Percentiles rank a stretch among this genome's conserved stretches.
Conservation (phyloP, 2,888 invertebrate species). For the Malachius bipustulatus region DNA sequence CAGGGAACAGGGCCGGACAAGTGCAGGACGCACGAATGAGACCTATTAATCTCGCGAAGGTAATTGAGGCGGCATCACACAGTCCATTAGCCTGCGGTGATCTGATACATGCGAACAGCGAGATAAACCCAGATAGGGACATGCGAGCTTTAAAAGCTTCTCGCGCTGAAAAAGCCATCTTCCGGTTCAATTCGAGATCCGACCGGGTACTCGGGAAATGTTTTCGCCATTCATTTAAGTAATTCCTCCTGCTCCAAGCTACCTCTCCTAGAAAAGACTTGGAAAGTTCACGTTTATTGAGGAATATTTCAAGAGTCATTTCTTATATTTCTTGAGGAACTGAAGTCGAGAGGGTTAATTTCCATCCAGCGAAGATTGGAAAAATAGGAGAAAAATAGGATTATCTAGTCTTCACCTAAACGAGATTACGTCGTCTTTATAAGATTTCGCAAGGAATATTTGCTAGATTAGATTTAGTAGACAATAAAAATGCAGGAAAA, state of each 20-base stretch:
- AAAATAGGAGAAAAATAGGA: no score
- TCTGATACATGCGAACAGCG: conserved; percentile 22
- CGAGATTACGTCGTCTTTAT: no score
- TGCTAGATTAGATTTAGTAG: no score
- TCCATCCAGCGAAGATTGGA: no score
- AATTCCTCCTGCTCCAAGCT: conserved; percentile 13
- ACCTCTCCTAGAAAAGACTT: conserved; percentile 6
- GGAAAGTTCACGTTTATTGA: conserved; percentile 7
- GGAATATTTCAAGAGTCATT: conserved; percentile 6
- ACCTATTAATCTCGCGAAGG: conserved; percentile 22
- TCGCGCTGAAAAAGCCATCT: conserved; percentile 17
- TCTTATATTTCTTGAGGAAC: not conserved
- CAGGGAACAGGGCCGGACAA: conserved; percentile 18
- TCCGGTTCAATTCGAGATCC: conserved; percentile 18
- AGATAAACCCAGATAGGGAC: conserved; percentile 19
- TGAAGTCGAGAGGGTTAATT: conserved; percentile 8
- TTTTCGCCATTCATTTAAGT: conserved; percentile 18
- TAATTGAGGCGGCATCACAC: conserved; percentile 24
- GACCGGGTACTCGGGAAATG: conserved; percentile 12
- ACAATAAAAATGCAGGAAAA: no score
- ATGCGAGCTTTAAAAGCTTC: conserved; percentile 18
- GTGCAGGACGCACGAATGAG: conserved; percentile 22
- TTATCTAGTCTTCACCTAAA: no score
- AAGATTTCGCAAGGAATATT: no score
- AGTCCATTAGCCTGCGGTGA: conserved; percentile 23